Percentiles rank a stretch among this genome's conserved stretches.
These are phyloP conservation scores for Drosophila nigricruria DNA, from an alignment of 2,888 invertebrate genomes.

Conservation along the genomic window DNA sequence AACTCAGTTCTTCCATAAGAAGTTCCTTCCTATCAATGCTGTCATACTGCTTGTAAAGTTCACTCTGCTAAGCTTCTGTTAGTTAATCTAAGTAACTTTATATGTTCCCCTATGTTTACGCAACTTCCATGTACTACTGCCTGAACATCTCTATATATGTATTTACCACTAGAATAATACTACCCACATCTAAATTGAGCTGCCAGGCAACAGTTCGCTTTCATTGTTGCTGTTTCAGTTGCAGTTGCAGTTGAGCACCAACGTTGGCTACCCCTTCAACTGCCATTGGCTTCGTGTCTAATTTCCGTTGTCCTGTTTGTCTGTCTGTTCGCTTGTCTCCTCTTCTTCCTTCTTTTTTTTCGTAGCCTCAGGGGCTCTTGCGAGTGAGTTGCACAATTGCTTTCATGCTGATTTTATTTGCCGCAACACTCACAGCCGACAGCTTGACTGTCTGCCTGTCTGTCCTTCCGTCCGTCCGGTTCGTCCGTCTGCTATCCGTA, in stretches of 20 bases:
- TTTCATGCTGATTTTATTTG: constrained; percentile 70
- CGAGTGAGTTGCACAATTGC: constrained; percentile 65
- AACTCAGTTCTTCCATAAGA: neutral
- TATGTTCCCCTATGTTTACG: neutral
- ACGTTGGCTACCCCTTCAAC: constrained; percentile 10
- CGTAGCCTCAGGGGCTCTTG: constrained; percentile 49
- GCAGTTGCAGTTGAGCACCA: too few species aligned
- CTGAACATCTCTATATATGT: constrained; percentile 10
- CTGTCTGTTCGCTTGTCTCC: constrained; percentile 3
- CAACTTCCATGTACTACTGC: neutral
- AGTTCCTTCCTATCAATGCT: neutral
- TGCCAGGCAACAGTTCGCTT: constrained; percentile 14
- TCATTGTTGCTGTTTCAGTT: constrained; percentile 46
- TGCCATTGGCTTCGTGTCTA: constrained; percentile 23
- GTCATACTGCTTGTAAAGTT: neutral
- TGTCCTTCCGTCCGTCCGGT: constrained; percentile 4
- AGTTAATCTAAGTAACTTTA: constrained; percentile 6
- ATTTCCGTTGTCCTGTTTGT: constrained; percentile 34
- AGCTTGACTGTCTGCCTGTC: constrained; percentile 25
- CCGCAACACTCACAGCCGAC: constrained; percentile 42
- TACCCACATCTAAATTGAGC: constrained; percentile 22
- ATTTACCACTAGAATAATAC: constrained; percentile 20
- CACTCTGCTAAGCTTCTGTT: neutral
- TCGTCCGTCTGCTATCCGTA: constrained; percentile 16
- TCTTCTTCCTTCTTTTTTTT: neutral